These are phyloP conservation scores for Elysia chlorotica DNA, from an alignment of 1,140 invertebrate genomes.

Conservation along the genomic window DNA sequence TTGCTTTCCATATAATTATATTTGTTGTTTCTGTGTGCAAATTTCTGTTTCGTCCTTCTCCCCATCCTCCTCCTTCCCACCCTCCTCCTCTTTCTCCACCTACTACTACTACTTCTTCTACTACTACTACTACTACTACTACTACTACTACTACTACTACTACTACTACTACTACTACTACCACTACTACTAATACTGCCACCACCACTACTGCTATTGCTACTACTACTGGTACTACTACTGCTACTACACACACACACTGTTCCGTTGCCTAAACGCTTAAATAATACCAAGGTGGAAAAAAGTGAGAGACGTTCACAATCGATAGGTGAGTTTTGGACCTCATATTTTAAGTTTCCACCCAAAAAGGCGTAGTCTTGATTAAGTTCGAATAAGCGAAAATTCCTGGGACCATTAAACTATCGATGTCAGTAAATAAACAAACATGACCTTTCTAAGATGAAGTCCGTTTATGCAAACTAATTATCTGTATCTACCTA, in stretches of 20 bases:
- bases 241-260: background rate
- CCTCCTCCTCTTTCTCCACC: background rate
- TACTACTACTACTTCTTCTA: background rate
- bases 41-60: too few species aligned
- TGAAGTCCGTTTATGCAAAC: too few species aligned
- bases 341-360: background rate
- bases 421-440: too few species aligned
- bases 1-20: too few species aligned
- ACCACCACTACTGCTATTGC: background rate
- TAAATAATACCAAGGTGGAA: background rate
- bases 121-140: background rate
- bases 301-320: background rate
- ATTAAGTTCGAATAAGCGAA: too few species aligned
- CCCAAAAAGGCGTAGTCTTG: too few species aligned
- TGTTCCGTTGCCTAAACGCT: background rate
- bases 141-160: background rate
- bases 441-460: too few species aligned
- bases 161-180: background rate
- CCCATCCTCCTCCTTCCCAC: background rate
- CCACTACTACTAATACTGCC: background rate
- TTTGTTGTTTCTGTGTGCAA: too few species aligned
- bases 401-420: too few species aligned
- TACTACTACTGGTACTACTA: background rate
- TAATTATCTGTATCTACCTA: too few species aligned
- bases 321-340: background rate